These are phyloP conservation scores for Ciconia boyciana DNA, from an alignment of 2,113 vertebrate genomes.

Conservation along the genomic window DNA sequence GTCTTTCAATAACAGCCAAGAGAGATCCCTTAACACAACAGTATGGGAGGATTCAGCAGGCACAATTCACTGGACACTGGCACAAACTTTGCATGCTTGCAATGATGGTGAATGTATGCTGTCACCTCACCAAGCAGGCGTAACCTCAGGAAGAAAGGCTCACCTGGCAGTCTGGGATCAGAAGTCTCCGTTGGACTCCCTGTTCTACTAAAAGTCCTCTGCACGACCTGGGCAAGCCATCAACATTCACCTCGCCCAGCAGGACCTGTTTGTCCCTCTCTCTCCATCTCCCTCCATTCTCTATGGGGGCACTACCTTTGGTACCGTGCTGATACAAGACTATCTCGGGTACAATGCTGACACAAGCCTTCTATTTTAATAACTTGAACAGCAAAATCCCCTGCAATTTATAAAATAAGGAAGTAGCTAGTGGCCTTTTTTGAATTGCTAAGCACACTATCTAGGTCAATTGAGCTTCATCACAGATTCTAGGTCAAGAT, in stretches of 20 bases:
- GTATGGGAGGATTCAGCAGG: not conserved
- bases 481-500: conserved; percentile 39
- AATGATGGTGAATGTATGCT: fast-evolving
- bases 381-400: not conserved
- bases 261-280: not conserved
- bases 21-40: not conserved
- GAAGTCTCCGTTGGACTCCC: not conserved
- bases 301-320: not conserved
- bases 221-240: not conserved
- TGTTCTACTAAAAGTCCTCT: not conserved
- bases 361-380: not conserved
- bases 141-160: not conserved
- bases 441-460: not conserved
- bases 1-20: not conserved
- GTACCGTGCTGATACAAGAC: not conserved
- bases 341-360: not conserved
- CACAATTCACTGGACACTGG: not conserved
- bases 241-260: fast-evolving
- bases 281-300: not conserved
- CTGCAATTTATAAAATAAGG: not conserved
- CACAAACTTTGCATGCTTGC: not conserved
- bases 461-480: not conserved
- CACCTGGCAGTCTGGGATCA: not conserved
- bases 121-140: not conserved
- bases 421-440: not conserved